Evolutionary conservation across 1,140 invertebrate genomes (phyloP), one percentile per base, ranked within the genome.

Genomic region (Asbolus verrucosus): DNA sequence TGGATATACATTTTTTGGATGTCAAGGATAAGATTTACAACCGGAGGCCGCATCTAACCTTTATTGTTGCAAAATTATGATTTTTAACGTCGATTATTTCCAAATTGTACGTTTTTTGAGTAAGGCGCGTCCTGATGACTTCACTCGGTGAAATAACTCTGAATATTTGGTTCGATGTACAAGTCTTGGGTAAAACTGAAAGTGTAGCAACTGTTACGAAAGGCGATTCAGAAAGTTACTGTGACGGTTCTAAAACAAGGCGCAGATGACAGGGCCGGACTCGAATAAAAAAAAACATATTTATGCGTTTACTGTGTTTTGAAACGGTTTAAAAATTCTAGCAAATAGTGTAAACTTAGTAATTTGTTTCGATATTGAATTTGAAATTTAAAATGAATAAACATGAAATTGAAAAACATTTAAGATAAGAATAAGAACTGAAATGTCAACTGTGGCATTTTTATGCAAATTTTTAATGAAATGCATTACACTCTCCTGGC

Each of bases 1-100:
- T 54, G 46, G 27, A 54, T 54, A 54, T 54, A 54, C 39, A 63
- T 63, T 63, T n/a, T 63, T 63, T 63, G 33, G 61, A 63, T 63
- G 61, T 63, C 61, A 63, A 63, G 61, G 61, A 38, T 30, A 30
- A 54, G 5, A 1, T 1, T 54, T 54, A 3, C n/a, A 27, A 54
- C 46, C 46, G 13, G 46, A 54, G 46, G 46, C 46, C 46, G 46
- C n/a, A 3, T 6, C 19, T 54, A 30, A 54, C 46, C 46, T 54
- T 54, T 54, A 43, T 14, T 27, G 6, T 54, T 54, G 46, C 46
- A 24, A 54, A 54, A 54, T 54, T 54, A 43, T 14, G 21, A 54
- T 54, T 54, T 24, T 54, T 54, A 46, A 14, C 18, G 46, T n/a
- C 46, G 46, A n/a, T 9, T 24, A 54, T 54, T 54, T 54, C 46